Evolutionary conservation across 2,113 vertebrate species (phyloP), one percentile per base, ranked within the genome.

Genomic region (Vidua chalybeata): DNA sequence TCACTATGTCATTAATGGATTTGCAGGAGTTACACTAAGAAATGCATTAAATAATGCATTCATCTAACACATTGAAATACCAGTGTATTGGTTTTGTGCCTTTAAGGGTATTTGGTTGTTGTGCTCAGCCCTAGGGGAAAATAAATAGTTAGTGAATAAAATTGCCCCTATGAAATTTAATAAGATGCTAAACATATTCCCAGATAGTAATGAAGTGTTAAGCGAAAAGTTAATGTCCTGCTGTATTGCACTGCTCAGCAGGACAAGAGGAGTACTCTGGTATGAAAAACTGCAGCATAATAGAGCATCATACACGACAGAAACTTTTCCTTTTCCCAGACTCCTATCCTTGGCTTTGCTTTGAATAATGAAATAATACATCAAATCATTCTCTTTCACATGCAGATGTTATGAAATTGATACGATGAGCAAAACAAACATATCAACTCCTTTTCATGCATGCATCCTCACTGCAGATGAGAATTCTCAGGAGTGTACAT

Each of bases 141-240:
- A 78, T 89, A 90, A 92, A 89, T 67, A 90, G 28, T 86, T 84
- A 90, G 51, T 71, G 80, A 92, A 89, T 78, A 89, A 94, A 93
- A 92, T 78, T 4, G 1, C 52, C 37, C 56, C 41, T 75, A 61
- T 87, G 86, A 87, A 97, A 84, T 86, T 83, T 95, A 94, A 78
- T 78, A 90, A 90, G 92, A 90, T 61, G 35, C 92, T 89, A 91
- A 94, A 64, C 82, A 84, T 63, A 93, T 96, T 61, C 84, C 69
- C 39, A 68, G 73, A 75, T 15, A 75, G 33, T 56, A 86, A 23
- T 91, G 79, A 82, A 89, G n/a, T 41, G 24, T 67, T 80, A 90
- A 88, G 90, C 66, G 89, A 84, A 90, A 96, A 96, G 73, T 78
- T 87, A 94, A 78, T 67, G 45, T 43, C 45, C 84, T 92, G 24